These are phyloP conservation scores for Luperina testacea DNA, from an alignment of 2,888 invertebrate genomes.

Conservation along the genomic window DNA sequence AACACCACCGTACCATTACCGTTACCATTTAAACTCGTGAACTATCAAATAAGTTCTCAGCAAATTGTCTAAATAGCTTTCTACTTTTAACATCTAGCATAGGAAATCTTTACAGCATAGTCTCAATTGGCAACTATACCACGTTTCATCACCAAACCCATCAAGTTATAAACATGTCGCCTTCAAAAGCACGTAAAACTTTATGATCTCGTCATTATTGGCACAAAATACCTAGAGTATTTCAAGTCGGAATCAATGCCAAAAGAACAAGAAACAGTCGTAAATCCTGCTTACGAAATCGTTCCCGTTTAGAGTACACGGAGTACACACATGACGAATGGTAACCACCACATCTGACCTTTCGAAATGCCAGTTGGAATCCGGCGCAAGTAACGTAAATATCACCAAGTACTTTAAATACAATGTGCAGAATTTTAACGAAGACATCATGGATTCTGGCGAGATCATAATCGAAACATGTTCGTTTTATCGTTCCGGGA, in stretches of 20 bases:
- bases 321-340: slow-evolving; percentile 38
- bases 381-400: slow-evolving; percentile 48
- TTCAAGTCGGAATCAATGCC: slow-evolving; percentile 28
- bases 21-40: not conserved
- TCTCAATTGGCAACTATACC: slow-evolving; percentile 21
- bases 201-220: slow-evolving; percentile 31
- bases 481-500: slow-evolving; percentile 7
- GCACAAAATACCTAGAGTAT: slow-evolving; percentile 27
- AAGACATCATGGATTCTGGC: slow-evolving; percentile 62
- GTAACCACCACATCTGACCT: slow-evolving; percentile 58
- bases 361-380: slow-evolving; percentile 65
- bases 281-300: slow-evolving; percentile 49
- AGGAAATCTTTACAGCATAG: not conserved
- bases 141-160: slow-evolving; percentile 24
- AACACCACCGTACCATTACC: too few relatives aligned
- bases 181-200: slow-evolving; percentile 24
- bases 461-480: slow-evolving; percentile 57
- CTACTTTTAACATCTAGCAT: not conserved
- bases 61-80: not conserved
- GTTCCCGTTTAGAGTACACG: slow-evolving; percentile 49
- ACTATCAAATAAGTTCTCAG: not conserved
- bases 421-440: slow-evolving; percentile 68
- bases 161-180: slow-evolving; percentile 33
- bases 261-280: slow-evolving; percentile 14
- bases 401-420: slow-evolving; percentile 54